A percentile compares a stretch with the other conserved stretches of the same genome.
Evolutionary conservation across 2,888 invertebrate genomes (phyloP).

Genomic region (Microplitis deprimator): DNA sequence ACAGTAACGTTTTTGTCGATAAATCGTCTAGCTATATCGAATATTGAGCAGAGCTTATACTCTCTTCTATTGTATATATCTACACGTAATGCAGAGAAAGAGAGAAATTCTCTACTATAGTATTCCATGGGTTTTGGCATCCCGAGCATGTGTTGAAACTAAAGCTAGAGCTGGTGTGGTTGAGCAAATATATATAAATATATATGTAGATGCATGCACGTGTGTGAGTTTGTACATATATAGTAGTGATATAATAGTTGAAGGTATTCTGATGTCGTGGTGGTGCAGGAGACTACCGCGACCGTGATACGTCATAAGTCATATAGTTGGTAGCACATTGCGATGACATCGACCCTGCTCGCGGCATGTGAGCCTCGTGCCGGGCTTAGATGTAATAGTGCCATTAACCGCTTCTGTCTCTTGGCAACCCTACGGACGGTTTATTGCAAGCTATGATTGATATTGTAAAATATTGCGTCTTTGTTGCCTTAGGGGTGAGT

Average conservation of each 20-base stretch:
- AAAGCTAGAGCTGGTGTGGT: background rate
- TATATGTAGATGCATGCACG: background rate
- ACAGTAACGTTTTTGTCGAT: constrained; percentile 55
- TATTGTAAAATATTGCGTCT: constrained; percentile 63
- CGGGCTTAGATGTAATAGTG: constrained; percentile 62
- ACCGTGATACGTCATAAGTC: constrained; percentile 68
- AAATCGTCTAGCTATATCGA: constrained; percentile 50
- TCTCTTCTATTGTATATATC: constrained; percentile 2
- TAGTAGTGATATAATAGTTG: background rate
- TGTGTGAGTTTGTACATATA: background rate
- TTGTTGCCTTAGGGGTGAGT: constrained; percentile 33
- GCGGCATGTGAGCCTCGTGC: constrained; percentile 39
- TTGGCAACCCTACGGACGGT: constrained; percentile 62
- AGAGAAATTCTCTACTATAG: background rate
- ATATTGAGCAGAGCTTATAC: constrained; percentile 53
- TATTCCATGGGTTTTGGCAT: background rate
- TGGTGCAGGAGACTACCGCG: constrained; percentile 43
- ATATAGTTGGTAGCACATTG: constrained; percentile 67
- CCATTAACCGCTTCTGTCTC: constrained; percentile 68
- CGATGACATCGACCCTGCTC: constrained; percentile 61
- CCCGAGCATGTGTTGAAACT: background rate
- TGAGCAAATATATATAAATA: background rate
- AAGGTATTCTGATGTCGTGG: constrained; percentile 22
- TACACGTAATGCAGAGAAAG: background rate
- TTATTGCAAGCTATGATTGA: constrained; percentile 67